phyloP scores from a whole-genome alignment of 2,113 vertebrate species.

The Bufo gargarizans region DNA sequence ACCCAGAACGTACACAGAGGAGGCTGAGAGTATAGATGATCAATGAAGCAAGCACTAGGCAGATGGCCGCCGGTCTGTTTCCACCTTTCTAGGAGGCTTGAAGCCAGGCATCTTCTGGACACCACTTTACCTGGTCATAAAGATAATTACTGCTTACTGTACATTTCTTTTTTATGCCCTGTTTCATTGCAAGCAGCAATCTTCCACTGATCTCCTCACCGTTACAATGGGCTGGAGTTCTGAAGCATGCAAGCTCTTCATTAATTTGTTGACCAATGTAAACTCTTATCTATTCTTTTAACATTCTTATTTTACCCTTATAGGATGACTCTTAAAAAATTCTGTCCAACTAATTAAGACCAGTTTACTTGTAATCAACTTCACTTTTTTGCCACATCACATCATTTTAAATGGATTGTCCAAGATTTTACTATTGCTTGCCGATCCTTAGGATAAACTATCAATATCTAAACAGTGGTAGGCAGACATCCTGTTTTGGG shows the following conservation, averaged over 20 bases:
- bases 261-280: not conserved
- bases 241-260: not conserved
- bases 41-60: conserved; percentile 44
- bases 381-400: too few species aligned
- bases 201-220: not conserved
- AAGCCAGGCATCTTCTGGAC: conserved; percentile 17
- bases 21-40: conserved; percentile 17
- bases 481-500: too few species aligned
- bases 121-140: not conserved
- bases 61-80: conserved; percentile 29
- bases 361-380: too few species aligned
- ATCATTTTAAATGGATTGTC: too few species aligned
- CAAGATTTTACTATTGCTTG: too few species aligned
- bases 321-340: too few species aligned
- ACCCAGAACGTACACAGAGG: conserved; percentile 22
- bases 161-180: not conserved
- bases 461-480: too few species aligned
- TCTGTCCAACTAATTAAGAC: too few species aligned
- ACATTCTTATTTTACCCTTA: too few species aligned
- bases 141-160: not conserved
- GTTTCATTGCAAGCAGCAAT: not conserved
- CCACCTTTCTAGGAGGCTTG: not conserved
- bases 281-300: too few species aligned
- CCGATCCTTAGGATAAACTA: too few species aligned
- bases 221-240: not conserved